A percentile compares a stretch with the other conserved stretches of the same genome.
Conservation (phyloP, 2,113 vertebrate species). For the Melanerpes aurifrons region DNA sequence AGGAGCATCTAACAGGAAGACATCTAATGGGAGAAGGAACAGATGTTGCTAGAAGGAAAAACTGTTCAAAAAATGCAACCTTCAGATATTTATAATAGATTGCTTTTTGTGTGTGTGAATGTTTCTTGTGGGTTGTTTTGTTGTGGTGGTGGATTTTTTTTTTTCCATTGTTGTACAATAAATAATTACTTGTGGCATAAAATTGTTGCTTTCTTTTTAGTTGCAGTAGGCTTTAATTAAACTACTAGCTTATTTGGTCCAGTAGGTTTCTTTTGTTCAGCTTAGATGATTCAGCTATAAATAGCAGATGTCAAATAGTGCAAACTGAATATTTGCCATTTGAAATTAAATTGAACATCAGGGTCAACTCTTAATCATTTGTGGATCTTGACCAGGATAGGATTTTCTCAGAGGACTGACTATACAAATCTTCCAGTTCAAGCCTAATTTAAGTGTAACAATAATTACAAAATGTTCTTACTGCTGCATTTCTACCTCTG, state of each 20-base stretch:
- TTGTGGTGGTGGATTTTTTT: not conserved
- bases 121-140: not conserved
- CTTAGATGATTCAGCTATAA: not conserved
- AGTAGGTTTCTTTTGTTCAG: not conserved
- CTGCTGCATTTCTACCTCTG: not conserved
- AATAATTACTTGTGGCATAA: not conserved
- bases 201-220: not conserved
- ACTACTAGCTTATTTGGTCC: not conserved
- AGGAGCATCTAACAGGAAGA: not conserved
- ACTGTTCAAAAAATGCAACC: not conserved
- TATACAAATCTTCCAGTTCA: not conserved
- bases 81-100: not conserved
- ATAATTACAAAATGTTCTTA: not conserved
- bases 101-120: not conserved
- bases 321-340: slow-evolving; percentile 38
- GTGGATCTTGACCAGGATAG: not conserved
- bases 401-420: not conserved
- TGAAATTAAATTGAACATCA: slow-evolving; percentile 38
- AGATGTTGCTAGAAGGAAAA: not conserved
- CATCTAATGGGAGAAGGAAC: not conserved
- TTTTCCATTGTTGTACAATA: not conserved
- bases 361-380: not conserved
- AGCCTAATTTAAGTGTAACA: not conserved
- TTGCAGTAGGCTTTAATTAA: not conserved
- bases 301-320: slow-evolving; percentile 22